Conservation (phyloP, 2,888 invertebrate genomes). For the Rotaria socialis region DNA sequence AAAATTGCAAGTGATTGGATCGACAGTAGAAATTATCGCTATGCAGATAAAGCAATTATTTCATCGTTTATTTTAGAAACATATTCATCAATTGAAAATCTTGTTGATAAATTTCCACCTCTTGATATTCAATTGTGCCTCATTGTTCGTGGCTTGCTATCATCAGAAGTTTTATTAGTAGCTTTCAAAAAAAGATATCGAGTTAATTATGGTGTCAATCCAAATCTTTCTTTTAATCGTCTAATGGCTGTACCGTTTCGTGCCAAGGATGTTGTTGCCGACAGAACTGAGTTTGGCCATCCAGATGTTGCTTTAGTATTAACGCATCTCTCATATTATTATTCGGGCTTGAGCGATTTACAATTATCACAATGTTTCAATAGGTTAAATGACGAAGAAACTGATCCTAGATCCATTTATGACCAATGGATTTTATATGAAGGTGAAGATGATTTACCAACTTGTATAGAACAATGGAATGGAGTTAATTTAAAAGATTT, state of each 20-base stretch:
- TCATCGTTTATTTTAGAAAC: not conserved
- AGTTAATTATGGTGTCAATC: not conserved
- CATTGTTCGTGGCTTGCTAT: not conserved
- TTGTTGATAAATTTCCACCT: not conserved
- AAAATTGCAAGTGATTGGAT: not conserved
- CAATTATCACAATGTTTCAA: not conserved
- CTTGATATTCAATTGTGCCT: not conserved
- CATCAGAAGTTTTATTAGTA: not conserved
- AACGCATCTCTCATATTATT: slow-evolving; percentile 10
- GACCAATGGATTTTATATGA: slow-evolving; percentile 9
- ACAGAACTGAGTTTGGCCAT: slow-evolving; percentile 16
- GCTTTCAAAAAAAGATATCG: slow-evolving; percentile 7
- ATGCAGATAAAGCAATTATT: not conserved
- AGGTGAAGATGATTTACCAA: not conserved
- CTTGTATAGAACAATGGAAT: not conserved
- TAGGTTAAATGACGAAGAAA: not conserved
- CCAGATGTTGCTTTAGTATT: not conserved
- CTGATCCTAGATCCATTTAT: not conserved
- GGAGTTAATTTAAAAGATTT: not conserved
- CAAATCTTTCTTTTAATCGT: not conserved
- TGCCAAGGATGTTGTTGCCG: not conserved
- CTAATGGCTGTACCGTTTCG: slow-evolving; percentile 25
- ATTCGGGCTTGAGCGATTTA: not conserved
- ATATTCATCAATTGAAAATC: not conserved
- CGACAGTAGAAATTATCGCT: not conserved